These are phyloP conservation scores for Heliconius nattereri DNA, from an alignment of 1,140 invertebrate species.

Conservation along the genomic window DNA sequence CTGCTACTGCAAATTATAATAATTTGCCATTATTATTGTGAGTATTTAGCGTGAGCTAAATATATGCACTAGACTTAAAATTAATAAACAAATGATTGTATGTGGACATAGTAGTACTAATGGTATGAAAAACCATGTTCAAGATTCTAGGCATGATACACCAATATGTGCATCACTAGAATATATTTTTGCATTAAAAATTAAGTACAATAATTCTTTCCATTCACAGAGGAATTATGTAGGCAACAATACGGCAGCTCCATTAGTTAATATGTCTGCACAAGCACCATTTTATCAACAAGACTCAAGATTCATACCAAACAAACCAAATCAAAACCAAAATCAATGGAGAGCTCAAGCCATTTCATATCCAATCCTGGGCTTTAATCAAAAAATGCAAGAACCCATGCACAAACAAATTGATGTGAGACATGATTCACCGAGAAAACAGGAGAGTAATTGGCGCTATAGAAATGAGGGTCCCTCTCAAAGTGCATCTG, in stretches of 20 bases:
- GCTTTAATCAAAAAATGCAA: background rate
- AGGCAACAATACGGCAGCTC: background rate
- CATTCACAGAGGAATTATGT: constrained; percentile 10
- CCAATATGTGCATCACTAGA: background rate
- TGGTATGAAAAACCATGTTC: background rate
- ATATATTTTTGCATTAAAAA: background rate
- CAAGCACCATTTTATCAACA: constrained; percentile 25
- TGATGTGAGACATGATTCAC: background rate
- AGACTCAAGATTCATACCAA: background rate
- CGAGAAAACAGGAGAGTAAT: background rate
- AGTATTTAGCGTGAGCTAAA: no score
- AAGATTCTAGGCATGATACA: background rate
- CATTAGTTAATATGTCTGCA: background rate
- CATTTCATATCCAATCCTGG: background rate
- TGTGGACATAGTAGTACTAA: background rate
- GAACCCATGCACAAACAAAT: background rate
- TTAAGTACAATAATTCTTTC: background rate
- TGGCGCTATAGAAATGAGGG: background rate
- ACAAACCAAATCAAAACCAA: constrained; percentile 12
- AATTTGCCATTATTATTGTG: no score
- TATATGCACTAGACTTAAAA: no score
- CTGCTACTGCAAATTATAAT: no score
- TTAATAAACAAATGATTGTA: background rate
- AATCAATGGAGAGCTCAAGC: constrained; percentile 18
- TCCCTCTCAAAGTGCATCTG: background rate